These are phyloP conservation scores for Podiceps cristatus DNA, from an alignment of 2,113 vertebrate genomes.

Conservation along the genomic window DNA sequence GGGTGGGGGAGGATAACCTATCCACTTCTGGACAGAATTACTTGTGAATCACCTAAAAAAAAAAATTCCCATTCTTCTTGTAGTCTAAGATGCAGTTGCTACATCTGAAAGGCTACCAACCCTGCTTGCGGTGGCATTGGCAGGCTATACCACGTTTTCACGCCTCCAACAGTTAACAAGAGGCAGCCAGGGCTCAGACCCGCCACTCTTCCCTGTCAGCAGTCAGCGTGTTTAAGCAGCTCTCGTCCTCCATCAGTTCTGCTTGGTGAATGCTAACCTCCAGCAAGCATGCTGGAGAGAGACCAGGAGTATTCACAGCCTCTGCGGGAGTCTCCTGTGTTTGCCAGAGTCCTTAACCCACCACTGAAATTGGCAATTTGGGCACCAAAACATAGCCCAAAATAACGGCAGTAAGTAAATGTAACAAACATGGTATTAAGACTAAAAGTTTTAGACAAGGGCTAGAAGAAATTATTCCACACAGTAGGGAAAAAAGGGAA, in stretches of 20 bases:
- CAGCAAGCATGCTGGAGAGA: neutral
- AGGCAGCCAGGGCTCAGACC: neutral
- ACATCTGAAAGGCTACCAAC: neutral
- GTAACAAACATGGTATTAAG: neutral
- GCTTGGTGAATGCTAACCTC: neutral
- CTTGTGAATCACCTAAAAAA: neutral
- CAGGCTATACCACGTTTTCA: neutral
- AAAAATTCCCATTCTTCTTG: neutral
- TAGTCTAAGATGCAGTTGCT: neutral
- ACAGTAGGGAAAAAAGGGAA: fast-evolving
- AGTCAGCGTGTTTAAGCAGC: neutral
- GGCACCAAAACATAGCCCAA: neutral
- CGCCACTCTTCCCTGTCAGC: neutral
- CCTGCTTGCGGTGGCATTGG: neutral
- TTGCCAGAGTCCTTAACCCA: neutral
- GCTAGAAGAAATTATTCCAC: neutral
- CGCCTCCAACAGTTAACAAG: neutral
- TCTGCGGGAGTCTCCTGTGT: neutral
- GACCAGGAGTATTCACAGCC: neutral
- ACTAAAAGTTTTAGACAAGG: neutral
- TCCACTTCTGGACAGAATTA: neutral
- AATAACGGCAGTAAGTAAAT: neutral
- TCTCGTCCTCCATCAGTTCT: neutral
- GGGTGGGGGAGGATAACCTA: neutral
- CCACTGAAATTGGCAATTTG: neutral